Evolutionary conservation across 2,113 vertebrate genomes (phyloP).

Genomic region (Ondatra zibethicus): DNA sequence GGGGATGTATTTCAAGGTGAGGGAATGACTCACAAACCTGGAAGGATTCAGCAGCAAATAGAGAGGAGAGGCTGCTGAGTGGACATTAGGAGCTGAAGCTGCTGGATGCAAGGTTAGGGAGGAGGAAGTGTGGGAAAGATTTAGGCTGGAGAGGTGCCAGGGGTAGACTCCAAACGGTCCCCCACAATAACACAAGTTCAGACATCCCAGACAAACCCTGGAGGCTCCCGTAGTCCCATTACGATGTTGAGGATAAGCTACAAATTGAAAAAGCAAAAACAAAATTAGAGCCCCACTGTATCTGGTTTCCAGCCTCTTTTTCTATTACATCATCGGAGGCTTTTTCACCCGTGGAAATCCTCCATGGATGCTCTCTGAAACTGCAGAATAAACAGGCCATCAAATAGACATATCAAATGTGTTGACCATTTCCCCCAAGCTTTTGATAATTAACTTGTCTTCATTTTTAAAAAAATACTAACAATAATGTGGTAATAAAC

Average conservation of each 20-base stretch:
- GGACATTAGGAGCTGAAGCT: too few species aligned
- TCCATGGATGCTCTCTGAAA: neutral
- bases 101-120: neutral
- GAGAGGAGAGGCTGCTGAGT: neutral
- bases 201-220: neutral
- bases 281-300: neutral
- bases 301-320: neutral
- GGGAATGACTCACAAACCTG: neutral
- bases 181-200: neutral
- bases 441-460: neutral
- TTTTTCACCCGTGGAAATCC: neutral
- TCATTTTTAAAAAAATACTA: neutral
- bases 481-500: constrained; percentile 5
- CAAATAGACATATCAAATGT: neutral
- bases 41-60: neutral
- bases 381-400: neutral
- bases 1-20: neutral
- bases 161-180: neutral
- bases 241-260: neutral
- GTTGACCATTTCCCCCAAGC: neutral
- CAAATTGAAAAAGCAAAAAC: neutral
- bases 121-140: neutral
- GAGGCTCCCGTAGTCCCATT: neutral
- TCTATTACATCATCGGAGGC: accelerated
- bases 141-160: neutral